Base-by-base conservation (phyloP, 2,113 vertebrate genomes). In the Hymenochirus boettgeri region DNA sequence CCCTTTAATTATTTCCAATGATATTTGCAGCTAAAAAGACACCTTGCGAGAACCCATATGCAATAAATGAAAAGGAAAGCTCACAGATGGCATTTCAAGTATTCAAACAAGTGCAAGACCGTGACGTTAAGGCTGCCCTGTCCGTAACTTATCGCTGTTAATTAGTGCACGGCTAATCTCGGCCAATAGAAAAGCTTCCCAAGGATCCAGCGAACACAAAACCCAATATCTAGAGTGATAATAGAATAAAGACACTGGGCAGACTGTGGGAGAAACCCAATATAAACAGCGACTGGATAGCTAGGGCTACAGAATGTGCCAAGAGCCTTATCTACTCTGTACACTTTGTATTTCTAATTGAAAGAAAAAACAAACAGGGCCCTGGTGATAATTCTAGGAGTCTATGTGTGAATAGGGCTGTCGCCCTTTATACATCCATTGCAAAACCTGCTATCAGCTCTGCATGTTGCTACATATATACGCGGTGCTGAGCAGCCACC, bases 131-230 rank as follows among this genome's bases (percentile, higher is more conserved):
- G 54, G 17, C 15, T 9, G 9, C n/a, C 8, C n/a, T n/a, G n/a
- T n/a, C n/a, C n/a, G n/a, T n/a, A n/a, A n/a, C n/a, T n/a, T n/a
- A n/a, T 56, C 61, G 29, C 3, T 10, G n/a, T 21, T 62, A 22
- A 33, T 56, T 19, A 55, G 9, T 24, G 25, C 13, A 19, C 11
- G 7, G 25, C 24, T 60, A 59, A 59, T 59, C 57, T 45, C 24
- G 13, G 9, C 22, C 59, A 25, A 19, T 19, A 26, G 31, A 26
- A 22, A 7, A 15, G 5, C 7, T n/a, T 5, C 17, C 19, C n/a
- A 2, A 8, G 12, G 19, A 8, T 22, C 3, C 54, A 35, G 29
- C 31, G n/a, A 22, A 55, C 24, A 47, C 25, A 26, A 42, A 15
- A 25, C 33, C 21, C 1, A 59, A 59, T 47, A 60, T 46, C 23